A percentile compares a stretch with the other conserved stretches of the same genome.
Evolutionary conservation across 2,113 vertebrate species (phyloP).

Genomic region (Empidonax traillii): DNA sequence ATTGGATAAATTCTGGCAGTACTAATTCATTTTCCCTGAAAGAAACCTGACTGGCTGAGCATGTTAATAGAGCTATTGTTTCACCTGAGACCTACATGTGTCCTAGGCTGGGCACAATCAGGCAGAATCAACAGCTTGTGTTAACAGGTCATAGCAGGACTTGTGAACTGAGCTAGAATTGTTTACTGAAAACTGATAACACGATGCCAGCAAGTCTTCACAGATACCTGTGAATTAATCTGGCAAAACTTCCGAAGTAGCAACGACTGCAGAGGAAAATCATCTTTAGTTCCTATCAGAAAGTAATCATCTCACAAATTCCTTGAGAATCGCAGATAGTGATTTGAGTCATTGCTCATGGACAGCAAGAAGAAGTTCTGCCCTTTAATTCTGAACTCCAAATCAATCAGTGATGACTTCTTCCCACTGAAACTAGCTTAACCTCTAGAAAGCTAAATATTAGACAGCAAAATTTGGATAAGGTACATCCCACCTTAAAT

Average conservation of each 20-base stretch:
- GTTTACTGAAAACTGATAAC: not conserved
- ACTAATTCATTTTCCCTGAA: not conserved
- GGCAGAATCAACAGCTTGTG: not conserved
- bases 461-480: not conserved
- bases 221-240: not conserved
- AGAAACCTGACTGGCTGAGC: not conserved
- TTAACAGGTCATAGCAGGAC: not conserved
- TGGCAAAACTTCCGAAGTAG: not conserved
- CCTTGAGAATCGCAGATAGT: not conserved
- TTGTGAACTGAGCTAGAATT: not conserved
- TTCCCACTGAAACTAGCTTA: not conserved
- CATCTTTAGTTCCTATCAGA: not conserved
- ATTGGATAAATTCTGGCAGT: not conserved
- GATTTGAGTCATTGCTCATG: not conserved
- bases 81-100: not conserved
- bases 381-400: not conserved
- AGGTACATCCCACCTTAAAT: not conserved
- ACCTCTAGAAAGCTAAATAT: not conserved
- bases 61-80: not conserved
- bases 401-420: not conserved
- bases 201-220: not conserved
- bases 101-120: not conserved
- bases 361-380: not conserved
- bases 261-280: not conserved
- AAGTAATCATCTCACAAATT: not conserved